phyloP scores from a whole-genome alignment of 1,140 invertebrate genomes.

The Ectropis grisescens region DNA sequence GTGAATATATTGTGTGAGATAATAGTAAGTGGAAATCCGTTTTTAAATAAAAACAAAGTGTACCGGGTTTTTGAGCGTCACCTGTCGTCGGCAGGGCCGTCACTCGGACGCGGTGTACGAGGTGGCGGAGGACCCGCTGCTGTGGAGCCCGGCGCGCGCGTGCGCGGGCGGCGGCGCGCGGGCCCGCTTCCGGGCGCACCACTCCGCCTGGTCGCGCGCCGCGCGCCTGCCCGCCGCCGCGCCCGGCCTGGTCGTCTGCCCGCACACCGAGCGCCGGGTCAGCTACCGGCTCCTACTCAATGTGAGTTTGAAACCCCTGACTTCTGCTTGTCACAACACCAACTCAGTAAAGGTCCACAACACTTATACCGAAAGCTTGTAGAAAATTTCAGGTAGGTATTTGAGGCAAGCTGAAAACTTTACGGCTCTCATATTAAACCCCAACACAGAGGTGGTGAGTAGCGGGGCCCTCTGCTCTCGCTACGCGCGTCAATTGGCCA shows the following conservation, averaged over 20 bases:
- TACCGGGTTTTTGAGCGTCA: too few relatives aligned
- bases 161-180: conserved; percentile 18
- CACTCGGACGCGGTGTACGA: conserved; percentile 34
- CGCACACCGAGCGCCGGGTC: conserved; percentile 32
- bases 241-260: conserved; percentile 44
- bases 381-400: too few relatives aligned
- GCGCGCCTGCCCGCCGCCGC: conserved; percentile 28
- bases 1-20: too few relatives aligned
- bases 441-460: too few relatives aligned
- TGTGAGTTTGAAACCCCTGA: conserved; percentile 24
- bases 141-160: conserved; percentile 20
- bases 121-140: conserved; percentile 35
- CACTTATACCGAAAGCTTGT: background rate
- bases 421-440: too few relatives aligned
- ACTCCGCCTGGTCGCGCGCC: conserved; percentile 44
- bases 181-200: conserved; percentile 42
- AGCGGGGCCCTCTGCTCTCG: too few relatives aligned
- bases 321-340: too few relatives aligned
- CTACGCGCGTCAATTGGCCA: too few relatives aligned
- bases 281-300: conserved; percentile 42
- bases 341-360: too few relatives aligned
- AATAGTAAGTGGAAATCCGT: too few relatives aligned
- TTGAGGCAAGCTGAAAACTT: too few relatives aligned
- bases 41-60: too few relatives aligned
- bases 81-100: conserved; percentile 18